Base-by-base conservation (phyloP, 2,113 vertebrate genomes). In the Rhodinocichla rosea region DNA sequence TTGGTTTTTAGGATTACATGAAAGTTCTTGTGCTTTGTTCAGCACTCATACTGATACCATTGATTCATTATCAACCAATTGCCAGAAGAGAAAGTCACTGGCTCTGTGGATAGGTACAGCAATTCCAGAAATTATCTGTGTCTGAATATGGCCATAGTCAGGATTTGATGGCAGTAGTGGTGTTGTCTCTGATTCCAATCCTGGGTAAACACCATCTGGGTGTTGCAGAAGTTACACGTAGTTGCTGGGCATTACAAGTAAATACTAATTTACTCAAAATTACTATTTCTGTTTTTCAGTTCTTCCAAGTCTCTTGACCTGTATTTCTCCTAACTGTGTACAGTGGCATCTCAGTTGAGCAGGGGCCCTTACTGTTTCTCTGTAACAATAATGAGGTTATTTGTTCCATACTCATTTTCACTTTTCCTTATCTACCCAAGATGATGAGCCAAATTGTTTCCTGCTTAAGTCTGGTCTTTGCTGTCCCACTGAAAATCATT, bases 11-110 rank as follows among this genome's bases (percentile, higher is more conserved):
- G 32, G 13, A 62, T 39, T 71, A 23, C 26, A 11, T 45, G 73
- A 59, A 85, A 83, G 20, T 68, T 65, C 15, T 3, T 59, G 35
- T 6, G 20, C 15, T 60, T 77, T 64, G 9, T 83, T 87, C 42
- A 13, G 5, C 28, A 37, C 0, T 2, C 26, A 13, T 5, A 24
- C 4, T 2, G 0, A n/a, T 60, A 16, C 6, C 26, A 9, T 23
- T 28, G 75, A 52, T 69, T 78, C 6, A 7, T 33, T 80, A 57
- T n/a, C 32, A 71, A 53, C 6, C 33, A 33, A 26, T 47, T 56
- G 52, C 18, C 40, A 59, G 53, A 92, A 65, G 28, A 90, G 20
- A 5, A 47, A 91, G 47, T 55, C 59, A 33, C 47, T 64, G 71
- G 37, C 32, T 40, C 22, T 16, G 5, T 33, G 45, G 32, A 37